These are phyloP conservation scores for Polylopha cassiicola DNA, from an alignment of 2,888 invertebrate genomes.

Conservation along the genomic window DNA sequence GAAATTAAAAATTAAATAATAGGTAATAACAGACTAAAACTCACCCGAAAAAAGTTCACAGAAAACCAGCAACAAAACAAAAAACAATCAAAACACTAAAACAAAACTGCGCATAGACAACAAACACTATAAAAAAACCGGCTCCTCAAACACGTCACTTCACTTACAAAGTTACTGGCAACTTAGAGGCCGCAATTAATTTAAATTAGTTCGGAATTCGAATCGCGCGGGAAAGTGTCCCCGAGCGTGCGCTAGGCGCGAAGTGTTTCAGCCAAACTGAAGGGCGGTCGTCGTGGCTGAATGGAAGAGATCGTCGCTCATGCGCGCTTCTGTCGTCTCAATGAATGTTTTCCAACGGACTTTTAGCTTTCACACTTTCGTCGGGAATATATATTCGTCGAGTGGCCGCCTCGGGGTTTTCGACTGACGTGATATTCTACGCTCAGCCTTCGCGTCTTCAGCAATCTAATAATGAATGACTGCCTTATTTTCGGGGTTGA, in stretches of 20 bases:
- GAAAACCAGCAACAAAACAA: constrained; percentile 1
- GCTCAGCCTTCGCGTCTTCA: constrained; percentile 6
- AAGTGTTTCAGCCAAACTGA: constrained; percentile 62
- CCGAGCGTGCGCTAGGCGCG: constrained; percentile 56
- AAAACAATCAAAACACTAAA: constrained; percentile 11
- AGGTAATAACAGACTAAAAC: constrained; percentile 3
- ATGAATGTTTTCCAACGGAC: constrained; percentile 42
- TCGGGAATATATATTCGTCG: constrained; percentile 32
- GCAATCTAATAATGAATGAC: constrained; percentile 21
- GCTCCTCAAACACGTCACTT: constrained; percentile 20
- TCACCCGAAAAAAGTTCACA: constrained; percentile 15
- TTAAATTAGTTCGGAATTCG: constrained; percentile 56
- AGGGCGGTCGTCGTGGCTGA: constrained; percentile 56
- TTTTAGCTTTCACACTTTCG: constrained; percentile 46
- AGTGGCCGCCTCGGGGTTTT: constrained; percentile 33
- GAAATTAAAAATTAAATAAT: background rate
- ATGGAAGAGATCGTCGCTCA: constrained; percentile 52
- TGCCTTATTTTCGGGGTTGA: constrained; percentile 8
- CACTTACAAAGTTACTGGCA: constrained; percentile 21
- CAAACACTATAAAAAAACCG: constrained; percentile 12
- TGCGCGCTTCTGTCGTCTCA: constrained; percentile 50
- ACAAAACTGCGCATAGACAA: constrained; percentile 14
- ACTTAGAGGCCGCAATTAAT: constrained; percentile 34
- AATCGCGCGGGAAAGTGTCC: constrained; percentile 50
- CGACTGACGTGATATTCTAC: constrained; percentile 27